phyloP scores from a whole-genome alignment of 2,113 vertebrate species.

The Antigone vipio region DNA sequence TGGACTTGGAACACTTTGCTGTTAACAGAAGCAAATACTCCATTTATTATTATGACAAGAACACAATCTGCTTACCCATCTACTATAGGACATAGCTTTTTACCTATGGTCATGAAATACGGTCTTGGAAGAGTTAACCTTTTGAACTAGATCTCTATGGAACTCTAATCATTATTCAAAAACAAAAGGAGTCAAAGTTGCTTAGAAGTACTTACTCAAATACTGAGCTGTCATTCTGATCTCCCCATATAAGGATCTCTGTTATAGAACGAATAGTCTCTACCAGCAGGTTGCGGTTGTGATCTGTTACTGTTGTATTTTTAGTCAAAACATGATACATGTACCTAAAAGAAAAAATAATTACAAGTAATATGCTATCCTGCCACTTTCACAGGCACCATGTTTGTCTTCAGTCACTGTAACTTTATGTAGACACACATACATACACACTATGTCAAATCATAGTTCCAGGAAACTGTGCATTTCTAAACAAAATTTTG shows the following conservation, averaged over 20 bases:
- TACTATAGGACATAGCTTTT: background rate
- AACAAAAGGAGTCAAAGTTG: background rate
- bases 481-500: background rate
- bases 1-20: background rate
- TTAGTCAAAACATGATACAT: conserved; percentile 96
- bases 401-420: background rate
- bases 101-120: background rate
- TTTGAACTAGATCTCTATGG: background rate
- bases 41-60: background rate
- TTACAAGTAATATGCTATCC: background rate
- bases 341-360: conserved; percentile 76
- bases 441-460: background rate
- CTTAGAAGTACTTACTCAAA: conserved; percentile 87
- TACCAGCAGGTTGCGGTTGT: conserved; percentile 95
- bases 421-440: background rate
- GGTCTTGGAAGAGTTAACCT: background rate
- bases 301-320: conserved; percentile 97
- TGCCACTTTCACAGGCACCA: background rate
- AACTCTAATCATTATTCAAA: background rate
- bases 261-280: conserved; percentile 98
- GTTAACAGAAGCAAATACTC: background rate
- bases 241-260: conserved; percentile 98
- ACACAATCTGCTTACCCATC: background rate
- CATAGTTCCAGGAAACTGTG: background rate
- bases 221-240: conserved; percentile 99